These are phyloP conservation scores for Rhopalosiphum padi DNA, from an alignment of 1,140 invertebrate genomes.

Conservation along the genomic window DNA sequence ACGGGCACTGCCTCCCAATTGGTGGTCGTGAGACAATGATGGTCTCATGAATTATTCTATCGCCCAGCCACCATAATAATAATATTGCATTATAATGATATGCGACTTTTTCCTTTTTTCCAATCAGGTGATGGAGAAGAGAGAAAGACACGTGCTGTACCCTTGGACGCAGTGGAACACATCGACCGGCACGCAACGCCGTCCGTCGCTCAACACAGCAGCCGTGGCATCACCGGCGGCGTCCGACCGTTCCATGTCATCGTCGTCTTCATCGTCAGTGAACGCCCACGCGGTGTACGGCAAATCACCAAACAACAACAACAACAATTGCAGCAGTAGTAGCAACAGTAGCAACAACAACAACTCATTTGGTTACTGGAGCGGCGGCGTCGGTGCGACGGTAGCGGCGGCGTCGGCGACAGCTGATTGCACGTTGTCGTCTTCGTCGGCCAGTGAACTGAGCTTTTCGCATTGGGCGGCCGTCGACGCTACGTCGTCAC, in stretches of 20 bases:
- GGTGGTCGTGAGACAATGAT: too few species aligned
- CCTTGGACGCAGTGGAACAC: constrained; percentile 35
- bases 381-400: neutral
- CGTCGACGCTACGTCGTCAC: neutral
- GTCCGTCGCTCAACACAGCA: neutral
- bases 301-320: neutral
- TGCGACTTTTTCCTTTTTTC: neutral
- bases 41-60: too few species aligned
- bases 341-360: neutral
- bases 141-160: neutral
- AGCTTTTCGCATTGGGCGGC: neutral
- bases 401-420: neutral
- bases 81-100: neutral
- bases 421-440: neutral
- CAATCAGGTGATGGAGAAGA: constrained; percentile 3
- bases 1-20: too few species aligned
- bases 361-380: neutral
- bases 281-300: neutral
- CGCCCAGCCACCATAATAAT: too few species aligned
- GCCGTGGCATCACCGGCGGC: neutral
- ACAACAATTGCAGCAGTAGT: neutral
- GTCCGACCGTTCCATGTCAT: neutral
- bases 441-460: neutral
- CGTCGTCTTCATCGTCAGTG: neutral
- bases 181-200: neutral